Conservation (phyloP, 2,888 invertebrate genomes). For the Agriotes lineatus region DNA sequence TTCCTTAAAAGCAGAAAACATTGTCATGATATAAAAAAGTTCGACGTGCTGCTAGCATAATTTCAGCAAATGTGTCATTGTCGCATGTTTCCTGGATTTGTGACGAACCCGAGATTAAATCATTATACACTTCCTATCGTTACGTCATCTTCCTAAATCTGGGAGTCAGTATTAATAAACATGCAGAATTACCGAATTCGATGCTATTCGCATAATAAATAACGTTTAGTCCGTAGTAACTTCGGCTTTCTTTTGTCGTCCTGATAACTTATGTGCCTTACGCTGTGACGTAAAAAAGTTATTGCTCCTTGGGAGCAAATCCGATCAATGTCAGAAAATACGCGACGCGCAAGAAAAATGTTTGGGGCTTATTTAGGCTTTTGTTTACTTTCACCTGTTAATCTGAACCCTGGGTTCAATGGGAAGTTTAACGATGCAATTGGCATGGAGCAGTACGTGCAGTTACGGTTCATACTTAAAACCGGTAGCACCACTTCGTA, state of each 20-base stretch:
- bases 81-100: background rate
- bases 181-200: background rate
- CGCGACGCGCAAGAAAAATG: background rate
- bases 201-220: background rate
- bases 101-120: background rate
- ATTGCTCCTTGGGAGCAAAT: slow-evolving; percentile 3
- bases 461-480: background rate
- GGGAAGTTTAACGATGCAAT: background rate
- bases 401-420: background rate
- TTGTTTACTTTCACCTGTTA: background rate
- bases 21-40: background rate
- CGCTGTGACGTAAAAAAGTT: background rate
- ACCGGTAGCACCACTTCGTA: slow-evolving; percentile 11
- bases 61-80: background rate
- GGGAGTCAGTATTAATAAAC: background rate
- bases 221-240: background rate
- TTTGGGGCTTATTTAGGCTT: background rate
- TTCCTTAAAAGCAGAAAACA: too few relatives aligned
- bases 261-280: background rate
- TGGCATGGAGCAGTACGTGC: background rate
- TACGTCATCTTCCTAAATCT: background rate
- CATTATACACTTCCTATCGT: background rate
- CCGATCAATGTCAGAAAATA: slow-evolving; percentile 1
- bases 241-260: background rate
- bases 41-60: background rate